Evolutionary conservation across 2,797 vertebrate species (phyloP).

Genomic region (Spinus pinus): DNA sequence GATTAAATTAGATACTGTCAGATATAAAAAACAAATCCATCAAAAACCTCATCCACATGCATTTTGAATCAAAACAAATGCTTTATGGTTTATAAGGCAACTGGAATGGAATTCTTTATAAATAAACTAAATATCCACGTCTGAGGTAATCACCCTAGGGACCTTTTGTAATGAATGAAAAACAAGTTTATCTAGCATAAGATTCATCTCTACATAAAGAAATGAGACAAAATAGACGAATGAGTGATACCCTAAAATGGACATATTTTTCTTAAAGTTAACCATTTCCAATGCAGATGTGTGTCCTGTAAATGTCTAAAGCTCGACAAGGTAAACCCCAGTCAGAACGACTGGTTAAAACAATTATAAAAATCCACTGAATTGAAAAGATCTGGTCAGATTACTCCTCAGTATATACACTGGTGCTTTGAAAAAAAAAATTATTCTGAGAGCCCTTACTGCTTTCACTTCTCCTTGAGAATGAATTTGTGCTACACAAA

Average conservation of each 20-base stretch:
- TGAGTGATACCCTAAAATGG: background rate
- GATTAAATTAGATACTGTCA: background rate
- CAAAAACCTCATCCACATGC: background rate
- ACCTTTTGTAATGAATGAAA: background rate
- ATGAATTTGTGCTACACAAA: constrained; percentile 46
- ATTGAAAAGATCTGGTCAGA: background rate
- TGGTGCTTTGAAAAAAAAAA: background rate
- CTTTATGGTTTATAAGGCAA: background rate
- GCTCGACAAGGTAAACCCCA: background rate
- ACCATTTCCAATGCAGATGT: background rate
- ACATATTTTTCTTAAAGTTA: background rate
- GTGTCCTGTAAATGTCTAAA: background rate
- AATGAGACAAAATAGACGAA: background rate
- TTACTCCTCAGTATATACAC: background rate
- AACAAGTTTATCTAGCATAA: background rate
- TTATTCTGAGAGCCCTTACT: background rate
- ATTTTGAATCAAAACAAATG: background rate
- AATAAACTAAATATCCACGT: background rate
- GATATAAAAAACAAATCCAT: background rate
- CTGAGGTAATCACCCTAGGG: background rate
- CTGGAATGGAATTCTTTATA: background rate
- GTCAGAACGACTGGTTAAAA: background rate
- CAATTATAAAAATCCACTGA: background rate
- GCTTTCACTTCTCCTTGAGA: constrained; percentile 63
- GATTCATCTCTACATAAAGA: background rate